A percentile compares a stretch with the other conserved stretches of the same genome.
Evolutionary conservation across 2,888 invertebrate species (phyloP).

Genomic region (Synergus gifuensis): DNA sequence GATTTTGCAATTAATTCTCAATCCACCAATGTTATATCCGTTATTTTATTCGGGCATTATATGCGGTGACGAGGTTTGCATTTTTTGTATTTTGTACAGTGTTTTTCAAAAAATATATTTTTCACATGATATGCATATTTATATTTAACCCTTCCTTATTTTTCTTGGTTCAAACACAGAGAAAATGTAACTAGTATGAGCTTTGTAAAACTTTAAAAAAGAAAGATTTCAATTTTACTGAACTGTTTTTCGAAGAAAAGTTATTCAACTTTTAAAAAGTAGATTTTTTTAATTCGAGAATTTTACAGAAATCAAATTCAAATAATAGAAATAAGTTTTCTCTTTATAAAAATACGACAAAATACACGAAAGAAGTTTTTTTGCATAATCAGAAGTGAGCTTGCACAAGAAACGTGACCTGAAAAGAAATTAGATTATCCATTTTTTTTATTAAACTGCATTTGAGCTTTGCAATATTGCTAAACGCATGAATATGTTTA

Average conservation of each 20-base stretch:
- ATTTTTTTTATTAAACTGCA: no score
- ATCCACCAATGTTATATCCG: slow-evolving; percentile 3
- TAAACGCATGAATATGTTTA: not conserved
- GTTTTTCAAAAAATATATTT: slow-evolving; percentile 26
- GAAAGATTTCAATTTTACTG: not conserved
- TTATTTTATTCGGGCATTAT: slow-evolving; percentile 43
- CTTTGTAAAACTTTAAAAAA: not conserved
- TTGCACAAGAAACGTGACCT: not conserved
- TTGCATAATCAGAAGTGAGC: not conserved
- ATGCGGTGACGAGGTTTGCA: slow-evolving; percentile 49
- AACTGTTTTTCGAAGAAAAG: no score
- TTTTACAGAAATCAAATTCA: not conserved
- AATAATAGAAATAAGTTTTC: not conserved
- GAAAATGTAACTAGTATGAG: not conserved
- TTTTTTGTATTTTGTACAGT: slow-evolving; percentile 41
- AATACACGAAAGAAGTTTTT: not conserved
- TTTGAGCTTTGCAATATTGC: not conserved
- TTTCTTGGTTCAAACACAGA: slow-evolving; percentile 29
- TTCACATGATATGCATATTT: slow-evolving; percentile 42
- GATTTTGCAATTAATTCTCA: slow-evolving; percentile 32
- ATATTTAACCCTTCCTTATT: slow-evolving; percentile 43
- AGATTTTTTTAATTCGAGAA: not conserved
- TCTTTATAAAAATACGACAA: not conserved
- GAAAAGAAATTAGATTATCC: not conserved
- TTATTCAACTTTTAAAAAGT: no score